phyloP scores from a whole-genome alignment of 2,888 invertebrate species.

The Sinelater perroti region DNA sequence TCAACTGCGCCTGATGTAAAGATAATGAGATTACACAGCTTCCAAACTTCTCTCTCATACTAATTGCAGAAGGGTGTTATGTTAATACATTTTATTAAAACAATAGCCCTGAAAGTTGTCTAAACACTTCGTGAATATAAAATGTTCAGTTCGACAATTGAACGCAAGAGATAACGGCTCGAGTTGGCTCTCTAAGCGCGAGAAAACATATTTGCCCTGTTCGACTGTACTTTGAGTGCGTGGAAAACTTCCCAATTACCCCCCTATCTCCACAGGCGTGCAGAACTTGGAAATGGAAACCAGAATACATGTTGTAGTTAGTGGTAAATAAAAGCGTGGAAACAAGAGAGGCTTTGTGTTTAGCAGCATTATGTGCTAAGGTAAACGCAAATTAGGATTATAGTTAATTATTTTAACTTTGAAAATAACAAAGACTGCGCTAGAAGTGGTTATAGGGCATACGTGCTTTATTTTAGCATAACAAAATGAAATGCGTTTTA shows the following conservation, averaged over 20 bases:
- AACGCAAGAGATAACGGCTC: constrained; percentile 2
- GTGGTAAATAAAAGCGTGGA: too few species aligned
- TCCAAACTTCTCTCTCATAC: constrained; percentile 21
- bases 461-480: too few species aligned
- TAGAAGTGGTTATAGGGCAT: too few species aligned
- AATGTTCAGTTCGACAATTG: constrained; percentile 9
- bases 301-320: neutral
- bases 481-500: too few species aligned
- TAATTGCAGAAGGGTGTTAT: too few species aligned
- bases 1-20: constrained; percentile 27
- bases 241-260: constrained; percentile 29
- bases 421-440: too few species aligned
- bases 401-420: too few species aligned
- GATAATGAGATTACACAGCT: constrained; percentile 30
- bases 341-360: too few species aligned
- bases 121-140: constrained; percentile 18
- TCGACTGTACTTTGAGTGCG: constrained; percentile 21
- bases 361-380: too few species aligned
- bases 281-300: constrained; percentile 11
- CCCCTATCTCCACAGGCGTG: constrained; percentile 21
- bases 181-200: constrained; percentile 4
- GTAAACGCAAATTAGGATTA: too few species aligned
- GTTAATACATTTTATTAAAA: constrained; percentile 25
- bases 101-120: constrained; percentile 14
- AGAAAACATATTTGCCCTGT: constrained; percentile 16